These are phyloP conservation scores for Pollenia amentaria DNA, from an alignment of 2,888 invertebrate species.

Conservation along the genomic window DNA sequence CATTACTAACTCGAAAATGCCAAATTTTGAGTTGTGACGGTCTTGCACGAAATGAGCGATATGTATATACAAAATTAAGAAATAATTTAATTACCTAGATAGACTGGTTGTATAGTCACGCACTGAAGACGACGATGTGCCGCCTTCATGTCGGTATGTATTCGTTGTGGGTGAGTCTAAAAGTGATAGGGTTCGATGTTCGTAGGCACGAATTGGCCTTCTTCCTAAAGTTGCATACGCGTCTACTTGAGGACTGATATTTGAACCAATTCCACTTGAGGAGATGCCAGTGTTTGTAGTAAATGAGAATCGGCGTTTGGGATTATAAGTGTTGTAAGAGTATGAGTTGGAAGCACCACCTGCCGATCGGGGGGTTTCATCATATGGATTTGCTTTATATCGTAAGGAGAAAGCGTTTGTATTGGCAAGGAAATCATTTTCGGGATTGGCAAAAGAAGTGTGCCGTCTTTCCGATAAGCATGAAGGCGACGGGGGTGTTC, in stretches of 20 bases:
- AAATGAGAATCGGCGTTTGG: conserved; percentile 83
- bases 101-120: conserved; percentile 80
- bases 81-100: conserved; percentile 78
- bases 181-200: conserved; percentile 83
- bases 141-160: conserved; percentile 80
- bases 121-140: conserved; percentile 77
- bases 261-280: conserved; percentile 76
- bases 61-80: no score
- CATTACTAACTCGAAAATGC: no score
- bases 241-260: conserved; percentile 77
- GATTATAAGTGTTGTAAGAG: conserved; percentile 82
- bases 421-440: conserved; percentile 78
- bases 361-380: conserved; percentile 72
- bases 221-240: conserved; percentile 84
- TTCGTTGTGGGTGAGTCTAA: conserved; percentile 80
- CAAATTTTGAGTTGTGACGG: no score
- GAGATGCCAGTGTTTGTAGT: conserved; percentile 78
- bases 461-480: conserved; percentile 80
- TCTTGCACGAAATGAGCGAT: no score
- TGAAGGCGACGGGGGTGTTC: conserved; percentile 81
- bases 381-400: conserved; percentile 79
- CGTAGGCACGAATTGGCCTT: conserved; percentile 82
- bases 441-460: conserved; percentile 67
- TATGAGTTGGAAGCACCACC: conserved; percentile 76
- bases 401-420: conserved; percentile 76